phyloP scores from a whole-genome alignment of 2,888 invertebrate species.

The Oligia fasciuncula region DNA sequence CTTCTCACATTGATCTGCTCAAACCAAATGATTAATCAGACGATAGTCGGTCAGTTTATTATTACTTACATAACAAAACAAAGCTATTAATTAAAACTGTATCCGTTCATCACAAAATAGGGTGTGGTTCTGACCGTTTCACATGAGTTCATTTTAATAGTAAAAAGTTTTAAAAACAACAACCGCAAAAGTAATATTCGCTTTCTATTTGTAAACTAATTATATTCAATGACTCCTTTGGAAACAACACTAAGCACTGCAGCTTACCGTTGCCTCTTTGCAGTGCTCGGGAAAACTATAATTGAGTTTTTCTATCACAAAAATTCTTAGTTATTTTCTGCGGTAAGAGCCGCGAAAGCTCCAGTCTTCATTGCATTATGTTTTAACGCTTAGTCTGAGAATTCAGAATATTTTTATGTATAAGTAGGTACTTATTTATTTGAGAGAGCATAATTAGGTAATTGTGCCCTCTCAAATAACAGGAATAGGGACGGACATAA shows the following conservation, averaged over 20 bases:
- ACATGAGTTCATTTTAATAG: constrained; percentile 25
- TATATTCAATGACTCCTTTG: constrained; percentile 37
- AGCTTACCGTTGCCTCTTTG: constrained; percentile 26
- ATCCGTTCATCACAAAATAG: neutral
- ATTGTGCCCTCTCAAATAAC: constrained; percentile 4
- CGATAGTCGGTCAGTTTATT: neutral
- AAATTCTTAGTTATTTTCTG: constrained; percentile 40
- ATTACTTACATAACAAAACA: neutral
- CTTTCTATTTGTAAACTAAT: constrained; percentile 44
- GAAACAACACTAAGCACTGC: constrained; percentile 27
- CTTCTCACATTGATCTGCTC: neutral
- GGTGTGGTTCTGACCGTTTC: neutral
- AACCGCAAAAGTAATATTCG: constrained; percentile 9
- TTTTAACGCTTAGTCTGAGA: constrained; percentile 9
- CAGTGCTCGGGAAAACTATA: constrained; percentile 33
- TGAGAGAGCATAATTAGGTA: no score
- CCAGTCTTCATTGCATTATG: neutral
- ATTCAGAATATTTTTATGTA: neutral
- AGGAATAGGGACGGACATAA: neutral
- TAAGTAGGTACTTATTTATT: neutral
- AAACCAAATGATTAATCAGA: neutral
- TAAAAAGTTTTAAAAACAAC: constrained; percentile 9
- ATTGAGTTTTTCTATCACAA: constrained; percentile 50
- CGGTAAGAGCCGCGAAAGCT: neutral
- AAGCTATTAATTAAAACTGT: constrained; percentile 4